A percentile compares a stretch with the other conserved stretches of the same genome.
Evolutionary conservation across 1,140 invertebrate species (phyloP).

Genomic region (Lerema accius): DNA sequence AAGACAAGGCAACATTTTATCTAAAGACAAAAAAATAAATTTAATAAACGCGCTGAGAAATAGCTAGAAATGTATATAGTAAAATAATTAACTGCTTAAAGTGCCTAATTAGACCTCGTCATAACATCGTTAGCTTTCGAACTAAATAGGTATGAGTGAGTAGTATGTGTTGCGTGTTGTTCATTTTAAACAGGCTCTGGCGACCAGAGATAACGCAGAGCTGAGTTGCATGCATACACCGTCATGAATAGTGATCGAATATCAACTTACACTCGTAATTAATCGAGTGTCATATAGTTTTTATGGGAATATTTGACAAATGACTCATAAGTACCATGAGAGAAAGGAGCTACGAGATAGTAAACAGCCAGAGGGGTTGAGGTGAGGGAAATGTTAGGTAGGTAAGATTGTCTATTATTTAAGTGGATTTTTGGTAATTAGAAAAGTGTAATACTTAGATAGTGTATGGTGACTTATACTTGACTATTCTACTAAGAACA

Average conservation of each 20-base stretch:
- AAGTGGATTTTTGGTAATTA: too few species aligned
- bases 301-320: too few species aligned
- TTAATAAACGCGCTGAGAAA: background rate
- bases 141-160: constrained; percentile 13
- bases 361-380: too few species aligned
- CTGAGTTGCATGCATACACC: constrained; percentile 14
- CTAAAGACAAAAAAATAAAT: too few species aligned
- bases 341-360: too few species aligned
- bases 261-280: background rate
- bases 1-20: background rate
- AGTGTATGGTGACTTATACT: too few species aligned
- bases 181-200: constrained; percentile 25
- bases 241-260: constrained; percentile 28
- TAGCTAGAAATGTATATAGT: background rate
- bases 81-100: constrained; percentile 5
- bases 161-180: constrained; percentile 11
- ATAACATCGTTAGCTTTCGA: constrained; percentile 9
- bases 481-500: too few species aligned
- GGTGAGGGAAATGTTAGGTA: too few species aligned
- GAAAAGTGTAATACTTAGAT: too few species aligned
- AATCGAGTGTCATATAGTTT: too few species aligned
- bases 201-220: constrained; percentile 25
- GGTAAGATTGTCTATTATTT: too few species aligned
- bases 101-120: constrained; percentile 1
- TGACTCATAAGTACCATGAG: too few species aligned